Evolutionary conservation across 2,797 vertebrate genomes (phyloP).

Genomic region (Chelonia mydas): DNA sequence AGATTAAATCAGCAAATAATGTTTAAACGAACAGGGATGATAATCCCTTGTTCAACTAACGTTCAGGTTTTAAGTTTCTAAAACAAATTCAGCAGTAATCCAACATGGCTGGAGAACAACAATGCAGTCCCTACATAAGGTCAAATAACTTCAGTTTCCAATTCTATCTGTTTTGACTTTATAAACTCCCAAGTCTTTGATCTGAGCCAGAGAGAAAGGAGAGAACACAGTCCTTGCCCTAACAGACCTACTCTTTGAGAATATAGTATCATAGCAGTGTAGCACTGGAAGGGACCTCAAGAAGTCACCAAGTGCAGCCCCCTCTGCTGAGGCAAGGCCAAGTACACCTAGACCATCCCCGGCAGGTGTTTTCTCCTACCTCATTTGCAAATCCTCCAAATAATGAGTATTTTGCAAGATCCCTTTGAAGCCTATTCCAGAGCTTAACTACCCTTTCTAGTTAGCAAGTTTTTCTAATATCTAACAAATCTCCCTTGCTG

Average conservation of each 20-base stretch:
- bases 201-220: not conserved
- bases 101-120: not conserved
- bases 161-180: not conserved
- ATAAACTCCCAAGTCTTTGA: not conserved
- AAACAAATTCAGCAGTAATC: not conserved
- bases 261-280: no score
- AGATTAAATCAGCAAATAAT: not conserved
- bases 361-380: no score
- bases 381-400: no score
- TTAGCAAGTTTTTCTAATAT: no score
- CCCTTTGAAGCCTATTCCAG: no score
- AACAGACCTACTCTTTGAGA: fast-evolving
- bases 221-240: not conserved
- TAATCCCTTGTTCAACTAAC: not conserved
- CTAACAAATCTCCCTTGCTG: no score
- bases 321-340: no score
- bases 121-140: not conserved
- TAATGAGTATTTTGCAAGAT: no score
- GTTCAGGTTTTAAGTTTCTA: not conserved
- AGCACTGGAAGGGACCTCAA: no score
- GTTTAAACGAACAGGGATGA: not conserved
- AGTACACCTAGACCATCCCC: no score
- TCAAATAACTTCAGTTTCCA: not conserved
- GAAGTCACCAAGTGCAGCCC: no score
- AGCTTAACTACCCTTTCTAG: no score